These are phyloP conservation scores for Helogale parvula DNA, from an alignment of 2,113 vertebrate genomes.

Conservation along the genomic window DNA sequence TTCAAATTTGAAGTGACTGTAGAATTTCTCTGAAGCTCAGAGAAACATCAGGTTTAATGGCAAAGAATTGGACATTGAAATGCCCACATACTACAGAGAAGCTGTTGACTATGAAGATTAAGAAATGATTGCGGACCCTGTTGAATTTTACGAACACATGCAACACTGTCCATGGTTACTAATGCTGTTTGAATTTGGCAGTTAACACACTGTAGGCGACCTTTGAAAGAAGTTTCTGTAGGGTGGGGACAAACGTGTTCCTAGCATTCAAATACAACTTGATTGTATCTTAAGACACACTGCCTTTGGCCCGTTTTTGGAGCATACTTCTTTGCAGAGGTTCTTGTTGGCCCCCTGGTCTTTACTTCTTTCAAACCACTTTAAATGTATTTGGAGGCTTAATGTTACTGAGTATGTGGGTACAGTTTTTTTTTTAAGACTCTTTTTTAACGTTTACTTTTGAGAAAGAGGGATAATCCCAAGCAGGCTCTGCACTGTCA, in stretches of 20 bases:
- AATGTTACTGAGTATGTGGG: not conserved
- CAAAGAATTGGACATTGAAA: not conserved
- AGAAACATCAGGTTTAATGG: slow-evolving; percentile 3
- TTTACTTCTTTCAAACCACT: not conserved
- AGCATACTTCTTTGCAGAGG: not conserved
- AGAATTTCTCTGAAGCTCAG: not conserved
- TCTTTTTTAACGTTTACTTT: too few species aligned
- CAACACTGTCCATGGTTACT: not conserved
- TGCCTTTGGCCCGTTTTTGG: not conserved
- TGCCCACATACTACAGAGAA: not conserved
- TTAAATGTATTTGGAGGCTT: not conserved
- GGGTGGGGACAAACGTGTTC: not conserved
- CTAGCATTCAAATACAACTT: not conserved
- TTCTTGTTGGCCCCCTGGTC: not conserved
- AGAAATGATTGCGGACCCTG: not conserved
- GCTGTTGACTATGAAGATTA: not conserved
- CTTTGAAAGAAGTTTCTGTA: slow-evolving; percentile 29
- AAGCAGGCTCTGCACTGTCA: too few species aligned
- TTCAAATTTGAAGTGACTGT: not conserved
- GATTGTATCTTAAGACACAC: not conserved
- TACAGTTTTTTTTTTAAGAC: not conserved
- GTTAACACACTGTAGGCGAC: not conserved
- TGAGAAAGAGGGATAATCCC: too few species aligned
- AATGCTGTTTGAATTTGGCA: not conserved
- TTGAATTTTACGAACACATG: not conserved